Conservation (phyloP, 2,113 vertebrate genomes). For the Sphyrna mokarran region DNA sequence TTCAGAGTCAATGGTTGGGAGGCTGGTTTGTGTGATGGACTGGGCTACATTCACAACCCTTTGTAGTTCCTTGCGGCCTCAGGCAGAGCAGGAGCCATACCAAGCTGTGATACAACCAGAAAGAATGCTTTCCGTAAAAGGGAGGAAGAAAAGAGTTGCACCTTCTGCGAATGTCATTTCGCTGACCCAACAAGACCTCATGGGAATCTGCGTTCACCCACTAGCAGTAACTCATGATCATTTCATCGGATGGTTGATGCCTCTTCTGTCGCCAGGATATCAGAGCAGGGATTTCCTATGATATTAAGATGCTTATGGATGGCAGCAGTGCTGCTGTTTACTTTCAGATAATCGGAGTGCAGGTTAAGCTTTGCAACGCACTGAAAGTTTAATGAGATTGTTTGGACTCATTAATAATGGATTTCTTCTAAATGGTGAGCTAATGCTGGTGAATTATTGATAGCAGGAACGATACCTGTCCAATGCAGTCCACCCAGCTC, state of each 20-base stretch:
- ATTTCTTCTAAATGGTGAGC: neutral
- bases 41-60: too few relatives aligned
- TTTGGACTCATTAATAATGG: conserved; percentile 18
- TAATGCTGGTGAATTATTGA: neutral
- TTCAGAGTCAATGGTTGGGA: too few relatives aligned
- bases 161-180: neutral
- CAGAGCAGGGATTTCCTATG: neutral
- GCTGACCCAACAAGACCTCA: neutral
- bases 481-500: neutral
- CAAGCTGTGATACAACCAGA: too few relatives aligned
- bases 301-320: neutral
- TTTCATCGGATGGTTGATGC: neutral
- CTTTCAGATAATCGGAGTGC: neutral
- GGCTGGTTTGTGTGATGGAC: too few relatives aligned
- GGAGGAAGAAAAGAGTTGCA: neutral
- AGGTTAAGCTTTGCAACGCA: neutral
- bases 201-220: neutral
- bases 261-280: neutral
- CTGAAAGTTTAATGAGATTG: conserved; percentile 26
- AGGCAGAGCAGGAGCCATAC: too few relatives aligned
- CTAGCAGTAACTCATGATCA: neutral
- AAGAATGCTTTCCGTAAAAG: too few relatives aligned
- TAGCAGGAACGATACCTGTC: neutral
- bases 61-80: too few relatives aligned
- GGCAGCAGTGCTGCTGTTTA: neutral